Percentiles rank a stretch among this genome's conserved stretches.
phyloP scores from a whole-genome alignment of 1,140 invertebrate species.

The Drosophila lacteicornis region DNA sequence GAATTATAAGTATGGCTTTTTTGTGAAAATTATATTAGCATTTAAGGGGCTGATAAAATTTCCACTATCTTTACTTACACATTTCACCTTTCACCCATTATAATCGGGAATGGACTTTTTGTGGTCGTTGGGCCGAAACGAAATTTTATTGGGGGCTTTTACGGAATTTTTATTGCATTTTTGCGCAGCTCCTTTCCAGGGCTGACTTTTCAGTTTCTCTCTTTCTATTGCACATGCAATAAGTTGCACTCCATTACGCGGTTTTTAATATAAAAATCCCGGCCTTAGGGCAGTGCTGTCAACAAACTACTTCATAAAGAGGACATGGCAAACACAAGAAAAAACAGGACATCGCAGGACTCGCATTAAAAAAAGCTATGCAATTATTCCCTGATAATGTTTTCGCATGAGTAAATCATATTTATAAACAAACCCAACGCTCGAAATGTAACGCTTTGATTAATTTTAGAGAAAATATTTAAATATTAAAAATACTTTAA shows the following conservation, averaged over 20 bases:
- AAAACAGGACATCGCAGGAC: neutral
- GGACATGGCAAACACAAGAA: too few relatives aligned
- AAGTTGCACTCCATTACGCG: slow-evolving; percentile 74
- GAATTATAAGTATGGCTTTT: neutral
- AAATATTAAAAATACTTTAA: too few relatives aligned
- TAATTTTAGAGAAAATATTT: too few relatives aligned
- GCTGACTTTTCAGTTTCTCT: slow-evolving; percentile 2
- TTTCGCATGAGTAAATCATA: too few relatives aligned
- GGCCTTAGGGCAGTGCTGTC: slow-evolving; percentile 4
- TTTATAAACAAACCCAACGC: too few relatives aligned
- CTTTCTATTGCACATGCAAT: slow-evolving; percentile 57
- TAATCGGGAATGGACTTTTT: slow-evolving; percentile 1
- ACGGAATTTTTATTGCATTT: slow-evolving; percentile 65
- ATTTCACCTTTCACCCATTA: neutral
- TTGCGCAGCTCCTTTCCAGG: slow-evolving; percentile 44
- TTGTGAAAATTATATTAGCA: neutral
- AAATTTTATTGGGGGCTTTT: slow-evolving; percentile 1
- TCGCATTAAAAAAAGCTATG: too few relatives aligned
- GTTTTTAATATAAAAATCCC: slow-evolving; percentile 66
- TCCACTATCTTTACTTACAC: neutral
- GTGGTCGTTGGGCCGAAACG: neutral
- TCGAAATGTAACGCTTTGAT: too few relatives aligned
- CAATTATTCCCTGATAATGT: too few relatives aligned
- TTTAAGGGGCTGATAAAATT: neutral
- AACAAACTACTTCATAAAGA: too few relatives aligned